These are phyloP conservation scores for Balaenoptera acutorostrata DNA, from an alignment of 2,113 vertebrate species.

Conservation along the genomic window DNA sequence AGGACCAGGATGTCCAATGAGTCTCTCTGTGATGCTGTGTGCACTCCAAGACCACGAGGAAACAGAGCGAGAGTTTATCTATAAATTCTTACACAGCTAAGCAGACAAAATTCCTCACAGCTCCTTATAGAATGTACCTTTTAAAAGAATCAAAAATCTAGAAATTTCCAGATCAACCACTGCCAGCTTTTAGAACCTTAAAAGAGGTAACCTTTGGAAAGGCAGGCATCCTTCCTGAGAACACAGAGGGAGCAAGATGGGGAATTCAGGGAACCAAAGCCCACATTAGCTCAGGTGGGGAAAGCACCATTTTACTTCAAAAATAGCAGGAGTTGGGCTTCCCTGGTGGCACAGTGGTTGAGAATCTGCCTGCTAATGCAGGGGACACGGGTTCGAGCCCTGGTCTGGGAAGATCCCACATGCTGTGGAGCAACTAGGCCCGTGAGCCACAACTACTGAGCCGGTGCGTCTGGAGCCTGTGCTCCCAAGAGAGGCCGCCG, in stretches of 20 bases:
- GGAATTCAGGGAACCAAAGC: not conserved
- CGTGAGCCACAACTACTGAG: too few relatives aligned
- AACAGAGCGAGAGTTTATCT: not conserved
- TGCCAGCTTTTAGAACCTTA: not conserved
- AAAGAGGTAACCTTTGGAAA: conserved; percentile 1
- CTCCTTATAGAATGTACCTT: not conserved
- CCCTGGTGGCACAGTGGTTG: not conserved
- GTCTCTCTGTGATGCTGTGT: not conserved
- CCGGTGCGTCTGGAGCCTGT: too few relatives aligned
- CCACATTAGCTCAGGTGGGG: not conserved
- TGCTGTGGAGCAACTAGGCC: not conserved
- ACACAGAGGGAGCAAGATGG: not conserved
- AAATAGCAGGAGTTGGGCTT: not conserved
- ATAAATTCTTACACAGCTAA: not conserved
- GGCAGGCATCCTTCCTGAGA: not conserved
- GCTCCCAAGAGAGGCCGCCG: too few relatives aligned
- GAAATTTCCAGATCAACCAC: not conserved
- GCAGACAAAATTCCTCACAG: not conserved
- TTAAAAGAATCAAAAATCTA: not conserved
- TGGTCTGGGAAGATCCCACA: not conserved
- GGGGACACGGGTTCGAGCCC: not conserved
- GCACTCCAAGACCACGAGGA: not conserved
- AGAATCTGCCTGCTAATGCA: not conserved
- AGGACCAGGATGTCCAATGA: fast-evolving
- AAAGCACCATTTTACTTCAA: not conserved